These are phyloP conservation scores for Orycteropus afer DNA, from an alignment of 2,113 vertebrate genomes.

Conservation along the genomic window DNA sequence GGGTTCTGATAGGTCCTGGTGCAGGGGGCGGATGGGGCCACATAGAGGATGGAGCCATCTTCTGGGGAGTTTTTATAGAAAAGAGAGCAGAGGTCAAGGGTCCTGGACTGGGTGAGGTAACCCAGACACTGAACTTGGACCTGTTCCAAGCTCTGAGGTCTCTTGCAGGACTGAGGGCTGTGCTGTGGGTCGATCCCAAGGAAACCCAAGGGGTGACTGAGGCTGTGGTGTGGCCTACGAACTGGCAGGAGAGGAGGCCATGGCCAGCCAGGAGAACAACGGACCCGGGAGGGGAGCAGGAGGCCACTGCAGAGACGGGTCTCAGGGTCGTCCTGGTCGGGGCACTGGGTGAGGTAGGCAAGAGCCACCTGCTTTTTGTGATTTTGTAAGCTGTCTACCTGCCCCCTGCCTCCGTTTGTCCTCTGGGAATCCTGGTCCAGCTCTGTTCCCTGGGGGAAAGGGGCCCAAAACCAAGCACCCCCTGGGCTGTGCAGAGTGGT, in stretches of 20 bases:
- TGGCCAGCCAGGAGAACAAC: no score
- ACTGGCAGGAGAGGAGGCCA: no score
- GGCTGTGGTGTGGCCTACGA: no score
- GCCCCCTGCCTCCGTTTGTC: background rate
- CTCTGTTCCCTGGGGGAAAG: background rate
- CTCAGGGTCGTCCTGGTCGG: background rate
- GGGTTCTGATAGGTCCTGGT: no score
- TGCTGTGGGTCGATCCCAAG: no score
- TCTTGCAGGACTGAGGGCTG: background rate
- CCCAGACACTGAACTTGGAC: background rate
- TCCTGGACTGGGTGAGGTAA: background rate
- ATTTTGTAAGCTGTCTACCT: background rate
- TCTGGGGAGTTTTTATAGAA: background rate
- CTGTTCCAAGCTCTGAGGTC: background rate
- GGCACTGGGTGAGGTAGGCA: background rate
- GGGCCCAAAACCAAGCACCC: no score
- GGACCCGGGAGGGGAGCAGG: no score
- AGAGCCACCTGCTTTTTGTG: background rate
- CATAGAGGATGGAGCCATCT: background rate
- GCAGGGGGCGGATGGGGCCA: no score
- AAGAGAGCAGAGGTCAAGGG: background rate
- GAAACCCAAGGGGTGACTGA: no score
- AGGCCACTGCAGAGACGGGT: background rate
- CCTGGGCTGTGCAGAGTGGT: background rate
- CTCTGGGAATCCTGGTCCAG: background rate